Evolutionary conservation across 2,888 invertebrate species (phyloP).

Genomic region (Acronicta leporina): DNA sequence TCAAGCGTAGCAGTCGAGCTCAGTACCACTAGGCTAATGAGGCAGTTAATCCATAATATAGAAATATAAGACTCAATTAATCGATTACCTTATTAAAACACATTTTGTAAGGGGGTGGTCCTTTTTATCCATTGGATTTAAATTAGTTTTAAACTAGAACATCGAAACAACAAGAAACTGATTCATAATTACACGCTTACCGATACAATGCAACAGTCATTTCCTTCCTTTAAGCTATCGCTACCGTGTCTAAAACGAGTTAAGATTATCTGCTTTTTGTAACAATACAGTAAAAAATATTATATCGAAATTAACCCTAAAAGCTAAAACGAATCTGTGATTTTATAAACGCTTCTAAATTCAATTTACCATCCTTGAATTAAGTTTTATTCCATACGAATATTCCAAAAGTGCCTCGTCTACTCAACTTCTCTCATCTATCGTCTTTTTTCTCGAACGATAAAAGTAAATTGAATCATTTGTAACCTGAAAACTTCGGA

Average conservation of each 20-base stretch:
- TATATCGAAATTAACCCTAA: conserved; percentile 35
- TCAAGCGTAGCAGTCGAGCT: too few relatives aligned
- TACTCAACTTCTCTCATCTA: conserved; percentile 45
- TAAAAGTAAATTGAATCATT: conserved; percentile 60
- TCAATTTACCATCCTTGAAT: conserved; percentile 48
- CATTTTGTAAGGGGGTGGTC: conserved; percentile 60
- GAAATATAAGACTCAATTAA: not conserved
- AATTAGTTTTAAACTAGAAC: conserved; percentile 56
- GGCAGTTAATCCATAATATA: too few relatives aligned
- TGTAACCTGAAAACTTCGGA: conserved; percentile 53
- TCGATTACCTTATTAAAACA: conserved; percentile 2
- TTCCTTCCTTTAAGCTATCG: conserved; percentile 72
- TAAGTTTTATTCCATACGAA: conserved; percentile 35
- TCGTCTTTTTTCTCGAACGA: conserved; percentile 52
- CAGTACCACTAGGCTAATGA: too few relatives aligned
- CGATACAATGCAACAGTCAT: conserved; percentile 74
- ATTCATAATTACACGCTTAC: conserved; percentile 77
- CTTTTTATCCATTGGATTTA: conserved; percentile 58
- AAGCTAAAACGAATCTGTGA: conserved; percentile 38
- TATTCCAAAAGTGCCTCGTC: conserved; percentile 41
- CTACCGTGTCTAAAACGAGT: conserved; percentile 62
- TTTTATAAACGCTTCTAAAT: conserved; percentile 44
- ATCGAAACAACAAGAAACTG: conserved; percentile 73
- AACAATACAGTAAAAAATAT: conserved; percentile 30
- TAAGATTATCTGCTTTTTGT: conserved; percentile 42